Evolutionary conservation across 2,113 vertebrate genomes (phyloP).

Genomic region (Formicarius rufipectus): DNA sequence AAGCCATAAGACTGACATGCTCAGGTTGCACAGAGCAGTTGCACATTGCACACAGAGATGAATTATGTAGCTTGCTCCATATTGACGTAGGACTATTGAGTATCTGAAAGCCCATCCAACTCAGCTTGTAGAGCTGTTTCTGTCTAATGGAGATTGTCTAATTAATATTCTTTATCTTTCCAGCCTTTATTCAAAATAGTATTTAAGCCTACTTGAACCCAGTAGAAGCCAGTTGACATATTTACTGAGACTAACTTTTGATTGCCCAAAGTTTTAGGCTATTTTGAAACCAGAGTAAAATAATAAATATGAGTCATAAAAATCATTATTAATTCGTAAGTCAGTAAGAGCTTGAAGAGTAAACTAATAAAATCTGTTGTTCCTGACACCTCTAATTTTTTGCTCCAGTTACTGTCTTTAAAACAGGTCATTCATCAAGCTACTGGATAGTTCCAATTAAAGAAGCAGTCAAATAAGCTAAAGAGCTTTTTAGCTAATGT

Average conservation of each 20-base stretch:
- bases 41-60: background rate
- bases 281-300: background rate
- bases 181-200: background rate
- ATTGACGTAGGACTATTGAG: background rate
- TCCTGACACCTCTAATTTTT: background rate
- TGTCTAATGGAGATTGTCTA: background rate
- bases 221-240: background rate
- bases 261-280: background rate
- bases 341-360: background rate
- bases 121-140: background rate
- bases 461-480: background rate
- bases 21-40: background rate
- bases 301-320: background rate
- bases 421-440: background rate
- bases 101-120: background rate
- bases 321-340: background rate
- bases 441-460: slow-evolving; percentile 6
- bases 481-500: background rate
- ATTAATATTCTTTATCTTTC: background rate
- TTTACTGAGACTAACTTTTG: background rate
- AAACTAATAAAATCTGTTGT: background rate
- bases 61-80: background rate
- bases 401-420: background rate
- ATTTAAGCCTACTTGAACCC: background rate
- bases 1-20: background rate